Evolutionary conservation across 2,113 vertebrate genomes (phyloP), one percentile per base, ranked within the genome.

Genomic region (Silurus meridionalis): DNA sequence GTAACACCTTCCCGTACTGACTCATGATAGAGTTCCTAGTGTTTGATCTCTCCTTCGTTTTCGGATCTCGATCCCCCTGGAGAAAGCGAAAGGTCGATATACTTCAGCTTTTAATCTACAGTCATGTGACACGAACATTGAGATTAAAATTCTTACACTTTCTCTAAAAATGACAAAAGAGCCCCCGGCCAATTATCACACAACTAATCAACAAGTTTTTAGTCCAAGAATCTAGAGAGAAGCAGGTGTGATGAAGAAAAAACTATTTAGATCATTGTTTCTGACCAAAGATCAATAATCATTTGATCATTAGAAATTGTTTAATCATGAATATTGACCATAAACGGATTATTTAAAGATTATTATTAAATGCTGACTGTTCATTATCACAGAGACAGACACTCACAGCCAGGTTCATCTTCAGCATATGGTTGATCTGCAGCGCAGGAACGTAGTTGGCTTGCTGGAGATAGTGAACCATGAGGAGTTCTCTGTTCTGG

Each of bases 371-470:
- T 14, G 21, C 13, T 14, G 72, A 75, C 21, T n/a, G 46, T 48
- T 10, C 17, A 4, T 0, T n/a, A 75, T 14, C 8, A 8, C 2
- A 23, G 23, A 8, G 1, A 25, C 28, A 46, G 28, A 46, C 25
- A 86, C 92, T 57, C 95, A 98, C 97, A 91, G 64, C 91, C 58
- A 96, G 90, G 91, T 95, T 96, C 79, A 92, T 89, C 87, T 96
- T 97, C 83, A 99, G 92, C 63, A 93, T 95, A 11, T 96, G 96
- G 94, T 98, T 98, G 87, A 97, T 89, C 90, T 96, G 96, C 63
- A 98, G 93, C 0, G 97, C 97, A 90, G 97, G 95, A 52, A 97
- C 95, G 79, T 97, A 98, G 92, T 97, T 97, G 86, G 97, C 95
- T 90, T 95, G 96, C 86, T 98, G 97, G 84, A 99, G 95, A 89